Conservation (phyloP, 1,140 invertebrate species). For the Neodiprion pinetum region DNA sequence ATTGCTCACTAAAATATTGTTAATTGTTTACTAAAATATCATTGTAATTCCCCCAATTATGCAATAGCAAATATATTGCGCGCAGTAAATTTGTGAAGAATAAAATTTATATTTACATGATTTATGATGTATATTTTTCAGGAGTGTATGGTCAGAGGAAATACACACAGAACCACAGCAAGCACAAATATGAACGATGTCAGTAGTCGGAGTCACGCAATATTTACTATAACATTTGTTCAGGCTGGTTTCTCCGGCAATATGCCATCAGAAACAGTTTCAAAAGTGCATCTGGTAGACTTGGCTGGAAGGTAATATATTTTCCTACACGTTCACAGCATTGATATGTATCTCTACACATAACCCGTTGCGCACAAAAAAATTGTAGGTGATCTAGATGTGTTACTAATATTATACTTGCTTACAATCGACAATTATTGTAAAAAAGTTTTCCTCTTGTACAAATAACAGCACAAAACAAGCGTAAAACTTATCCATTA, state of each 20-base stretch:
- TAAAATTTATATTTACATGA: too few relatives aligned
- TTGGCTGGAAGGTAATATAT: conserved; percentile 78
- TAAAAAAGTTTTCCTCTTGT: too few relatives aligned
- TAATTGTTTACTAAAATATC: neutral
- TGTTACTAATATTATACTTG: too few relatives aligned
- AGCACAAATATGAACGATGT: conserved; percentile 88
- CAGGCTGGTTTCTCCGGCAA: conserved; percentile 81
- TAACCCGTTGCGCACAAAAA: too few relatives aligned
- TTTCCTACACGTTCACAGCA: neutral
- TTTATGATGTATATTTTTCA: conserved; percentile 41
- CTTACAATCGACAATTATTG: too few relatives aligned
- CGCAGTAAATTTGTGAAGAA: too few relatives aligned
- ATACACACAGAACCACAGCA: conserved; percentile 80
- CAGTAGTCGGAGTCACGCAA: conserved; percentile 92
- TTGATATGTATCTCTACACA: neutral
- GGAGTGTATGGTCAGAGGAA: conserved; percentile 80
- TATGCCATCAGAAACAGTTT: conserved; percentile 87
- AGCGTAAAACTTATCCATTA: too few relatives aligned
- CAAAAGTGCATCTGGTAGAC: conserved; percentile 89
- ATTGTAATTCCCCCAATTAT: conserved; percentile 17
- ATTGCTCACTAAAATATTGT: neutral
- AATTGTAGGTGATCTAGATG: too few relatives aligned
- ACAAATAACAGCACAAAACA: too few relatives aligned
- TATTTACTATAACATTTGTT: conserved; percentile 92
- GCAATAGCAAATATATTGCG: too few relatives aligned